Evolutionary conservation across 2,113 vertebrate genomes (phyloP).

Genomic region (Antechinus stuartii): DNA sequence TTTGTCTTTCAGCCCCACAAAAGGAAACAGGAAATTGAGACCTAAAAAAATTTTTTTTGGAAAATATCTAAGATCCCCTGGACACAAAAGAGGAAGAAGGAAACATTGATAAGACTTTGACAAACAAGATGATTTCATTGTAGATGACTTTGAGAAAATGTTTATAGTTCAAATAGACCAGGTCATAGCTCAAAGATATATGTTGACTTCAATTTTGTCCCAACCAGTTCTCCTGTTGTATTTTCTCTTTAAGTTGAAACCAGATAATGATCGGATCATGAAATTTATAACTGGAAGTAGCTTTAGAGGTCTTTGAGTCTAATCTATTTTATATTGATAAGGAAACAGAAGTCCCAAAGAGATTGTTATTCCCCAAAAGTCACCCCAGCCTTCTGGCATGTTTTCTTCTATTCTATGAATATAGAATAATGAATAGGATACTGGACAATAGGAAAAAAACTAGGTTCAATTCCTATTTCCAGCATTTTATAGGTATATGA

Average conservation of each 20-base stretch:
- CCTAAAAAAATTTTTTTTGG: constrained; percentile 42
- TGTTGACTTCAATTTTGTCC: constrained; percentile 37
- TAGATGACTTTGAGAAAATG: constrained; percentile 39
- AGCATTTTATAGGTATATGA: not conserved
- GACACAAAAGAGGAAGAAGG: constrained; percentile 41
- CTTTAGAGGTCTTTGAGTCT: not conserved
- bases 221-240: constrained; percentile 28
- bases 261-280: not conserved
- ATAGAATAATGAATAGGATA: not conserved
- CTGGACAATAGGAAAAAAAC: not conserved
- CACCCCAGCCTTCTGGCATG: not conserved
- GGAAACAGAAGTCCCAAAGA: not conserved
- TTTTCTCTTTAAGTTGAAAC: not conserved
- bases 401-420: not conserved
- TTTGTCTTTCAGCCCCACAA: not conserved
- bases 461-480: not conserved
- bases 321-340: not conserved
- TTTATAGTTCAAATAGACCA: constrained; percentile 48
- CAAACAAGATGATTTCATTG: constrained; percentile 53
- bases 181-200: not conserved
- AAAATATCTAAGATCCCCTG: constrained; percentile 49
- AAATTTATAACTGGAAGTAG: not conserved
- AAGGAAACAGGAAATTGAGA: constrained; percentile 35
- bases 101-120: constrained; percentile 40
- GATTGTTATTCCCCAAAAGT: not conserved